Percentiles rank a stretch among this genome's conserved stretches.
These are phyloP conservation scores for Phrynosoma blainvillii DNA, from an alignment of 2,113 vertebrate genomes.

Conservation along the genomic window DNA sequence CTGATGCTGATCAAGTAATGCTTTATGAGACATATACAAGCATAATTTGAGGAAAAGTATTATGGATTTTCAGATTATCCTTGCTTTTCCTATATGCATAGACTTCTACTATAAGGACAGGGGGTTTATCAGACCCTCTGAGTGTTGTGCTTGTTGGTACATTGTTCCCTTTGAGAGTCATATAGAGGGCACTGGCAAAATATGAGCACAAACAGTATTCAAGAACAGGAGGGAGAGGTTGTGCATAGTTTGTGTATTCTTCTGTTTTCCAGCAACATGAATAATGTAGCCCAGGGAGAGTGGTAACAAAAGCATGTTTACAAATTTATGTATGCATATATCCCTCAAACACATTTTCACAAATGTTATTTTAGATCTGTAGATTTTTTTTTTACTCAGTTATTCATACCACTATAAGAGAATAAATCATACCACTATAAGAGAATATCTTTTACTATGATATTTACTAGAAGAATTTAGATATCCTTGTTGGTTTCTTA, in stretches of 20 bases:
- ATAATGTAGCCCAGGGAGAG: slow-evolving; percentile 4
- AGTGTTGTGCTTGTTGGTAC: background rate
- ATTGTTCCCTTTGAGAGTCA: background rate
- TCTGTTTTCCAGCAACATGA: background rate
- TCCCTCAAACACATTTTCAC: slow-evolving; percentile 22
- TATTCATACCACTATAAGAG: slow-evolving; percentile 13
- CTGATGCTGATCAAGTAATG: background rate
- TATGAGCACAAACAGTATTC: slow-evolving; percentile 12
- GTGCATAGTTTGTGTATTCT: background rate
- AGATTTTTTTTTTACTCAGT: slow-evolving; percentile 13
- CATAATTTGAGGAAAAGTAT: slow-evolving; percentile 1
- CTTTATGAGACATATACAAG: background rate
- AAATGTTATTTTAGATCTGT: slow-evolving; percentile 33
- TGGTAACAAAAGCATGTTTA: slow-evolving; percentile 13
- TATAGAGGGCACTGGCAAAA: slow-evolving; percentile 7
- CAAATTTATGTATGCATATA: slow-evolving; percentile 1
- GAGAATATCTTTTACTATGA: slow-evolving; percentile 21
- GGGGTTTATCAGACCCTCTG: background rate
- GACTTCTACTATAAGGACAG: background rate
- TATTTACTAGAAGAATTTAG: background rate
- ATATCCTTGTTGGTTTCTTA: background rate
- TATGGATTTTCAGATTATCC: slow-evolving; percentile 34
- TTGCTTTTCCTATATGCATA: background rate
- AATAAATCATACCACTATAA: slow-evolving; percentile 16
- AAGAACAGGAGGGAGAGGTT: slow-evolving; percentile 32